Percentiles rank a stretch among this genome's conserved stretches.
These are phyloP conservation scores for Sipha maydis DNA, from an alignment of 2,888 invertebrate genomes.

Conservation along the genomic window DNA sequence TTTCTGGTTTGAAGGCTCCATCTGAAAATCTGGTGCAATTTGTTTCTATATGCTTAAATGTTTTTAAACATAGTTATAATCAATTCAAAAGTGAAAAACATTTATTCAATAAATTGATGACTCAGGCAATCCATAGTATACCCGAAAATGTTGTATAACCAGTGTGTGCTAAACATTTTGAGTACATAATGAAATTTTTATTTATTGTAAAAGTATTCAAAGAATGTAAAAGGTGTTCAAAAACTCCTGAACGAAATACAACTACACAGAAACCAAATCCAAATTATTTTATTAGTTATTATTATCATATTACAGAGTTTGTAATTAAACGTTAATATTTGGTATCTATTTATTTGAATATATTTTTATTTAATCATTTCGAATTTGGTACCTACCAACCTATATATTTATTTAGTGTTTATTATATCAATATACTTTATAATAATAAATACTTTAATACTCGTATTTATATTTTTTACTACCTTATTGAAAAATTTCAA, in stretches of 20 bases:
- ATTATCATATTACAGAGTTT: too few relatives aligned
- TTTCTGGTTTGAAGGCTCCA: conserved; percentile 6
- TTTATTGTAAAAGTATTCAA: conserved; percentile 9
- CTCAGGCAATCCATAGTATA: neutral
- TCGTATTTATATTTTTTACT: too few relatives aligned
- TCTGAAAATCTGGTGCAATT: conserved; percentile 10
- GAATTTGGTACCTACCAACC: too few relatives aligned
- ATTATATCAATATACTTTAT: too few relatives aligned
- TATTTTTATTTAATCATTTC: too few relatives aligned
- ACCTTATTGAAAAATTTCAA: too few relatives aligned
- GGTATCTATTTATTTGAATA: too few relatives aligned
- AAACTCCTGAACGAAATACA: neutral
- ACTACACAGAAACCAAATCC: neutral
- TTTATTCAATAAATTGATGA: conserved; percentile 4
- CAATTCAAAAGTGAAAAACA: conserved; percentile 6
- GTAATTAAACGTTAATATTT: too few relatives aligned
- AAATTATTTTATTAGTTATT: too few relatives aligned
- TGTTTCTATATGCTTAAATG: conserved; percentile 15
- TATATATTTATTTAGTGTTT: too few relatives aligned
- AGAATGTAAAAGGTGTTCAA: conserved; percentile 14
- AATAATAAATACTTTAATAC: too few relatives aligned
- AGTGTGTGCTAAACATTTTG: neutral
- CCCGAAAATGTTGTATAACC: neutral
- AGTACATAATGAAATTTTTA: conserved; percentile 2
- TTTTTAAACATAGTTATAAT: neutral